A percentile compares a stretch with the other conserved stretches of the same genome.
Evolutionary conservation across 1,140 invertebrate genomes (phyloP).

Genomic region (Coelopa frigida): DNA sequence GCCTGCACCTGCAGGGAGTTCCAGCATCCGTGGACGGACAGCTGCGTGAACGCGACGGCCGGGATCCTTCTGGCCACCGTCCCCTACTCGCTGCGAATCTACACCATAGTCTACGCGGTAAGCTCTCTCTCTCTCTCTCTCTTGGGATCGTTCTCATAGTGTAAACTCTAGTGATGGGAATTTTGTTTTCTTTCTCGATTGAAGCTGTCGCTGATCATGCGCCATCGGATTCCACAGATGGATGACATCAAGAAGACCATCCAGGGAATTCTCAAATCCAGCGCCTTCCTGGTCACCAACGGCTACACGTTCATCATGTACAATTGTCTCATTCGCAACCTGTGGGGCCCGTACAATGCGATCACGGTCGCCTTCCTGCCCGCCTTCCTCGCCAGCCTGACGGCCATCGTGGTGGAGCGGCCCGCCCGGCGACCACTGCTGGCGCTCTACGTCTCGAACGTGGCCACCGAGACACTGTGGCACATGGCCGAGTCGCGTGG

Average conservation of each 20-base stretch:
- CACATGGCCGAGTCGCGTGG: conserved; percentile 61
- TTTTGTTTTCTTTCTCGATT: conserved; percentile 22
- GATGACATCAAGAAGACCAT: conserved; percentile 59
- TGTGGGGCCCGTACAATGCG: conserved; percentile 62
- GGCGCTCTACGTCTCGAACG: conserved; percentile 72
- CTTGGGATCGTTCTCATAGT: conserved; percentile 49
- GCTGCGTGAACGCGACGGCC: conserved; percentile 58
- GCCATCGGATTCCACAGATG: conserved; percentile 54
- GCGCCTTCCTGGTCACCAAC: conserved; percentile 67
- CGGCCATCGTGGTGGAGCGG: conserved; percentile 69
- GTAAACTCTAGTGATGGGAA: too few species aligned
- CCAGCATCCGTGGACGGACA: conserved; percentile 71
- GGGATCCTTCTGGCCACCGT: conserved; percentile 58
- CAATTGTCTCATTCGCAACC: conserved; percentile 59
- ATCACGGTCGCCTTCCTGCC: conserved; percentile 64
- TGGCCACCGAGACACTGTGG: conserved; percentile 72
- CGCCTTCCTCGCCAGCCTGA: conserved; percentile 60
- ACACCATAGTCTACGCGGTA: conserved; percentile 69
- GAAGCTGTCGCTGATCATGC: conserved; percentile 63
- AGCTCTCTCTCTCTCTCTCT: conserved; percentile 26
- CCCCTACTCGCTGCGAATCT: conserved; percentile 65
- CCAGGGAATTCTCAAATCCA: conserved; percentile 64
- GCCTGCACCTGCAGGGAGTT: conserved; percentile 57
- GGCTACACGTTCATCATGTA: conserved; percentile 63
- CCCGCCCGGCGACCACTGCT: conserved; percentile 61